phyloP scores from a whole-genome alignment of 1,140 invertebrate genomes.

The Monochamus saltuarius region DNA sequence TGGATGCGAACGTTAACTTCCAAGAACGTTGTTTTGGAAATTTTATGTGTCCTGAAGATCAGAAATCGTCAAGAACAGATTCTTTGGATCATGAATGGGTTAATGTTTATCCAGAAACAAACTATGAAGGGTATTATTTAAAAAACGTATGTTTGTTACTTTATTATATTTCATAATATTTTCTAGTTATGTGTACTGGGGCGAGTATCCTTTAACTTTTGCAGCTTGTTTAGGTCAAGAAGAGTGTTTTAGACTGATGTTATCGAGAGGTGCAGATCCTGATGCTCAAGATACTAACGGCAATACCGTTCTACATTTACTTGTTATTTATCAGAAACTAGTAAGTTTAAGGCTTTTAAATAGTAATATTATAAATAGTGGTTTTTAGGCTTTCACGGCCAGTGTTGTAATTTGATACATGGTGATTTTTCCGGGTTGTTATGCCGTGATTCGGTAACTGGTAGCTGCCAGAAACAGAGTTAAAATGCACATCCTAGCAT shows the following conservation, averaged over 20 bases:
- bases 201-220: conserved; percentile 95
- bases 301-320: conserved; percentile 95
- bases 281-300: conserved; percentile 96
- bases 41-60: conserved; percentile 97
- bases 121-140: conserved; percentile 89
- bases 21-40: conserved; percentile 90
- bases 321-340: conserved; percentile 94
- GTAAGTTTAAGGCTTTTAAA: no score
- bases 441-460: no score
- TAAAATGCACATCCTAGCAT: no score
- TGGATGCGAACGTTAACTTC: conserved; percentile 89
- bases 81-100: conserved; percentile 91
- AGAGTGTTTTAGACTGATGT: conserved; percentile 91
- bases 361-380: no score
- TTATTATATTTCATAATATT: conserved; percentile 18
- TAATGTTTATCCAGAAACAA: conserved; percentile 79
- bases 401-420: no score
- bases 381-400: no score
- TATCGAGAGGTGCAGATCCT: conserved; percentile 92
- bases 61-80: conserved; percentile 86
- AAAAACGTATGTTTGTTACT: not conserved
- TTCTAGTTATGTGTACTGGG: conserved; percentile 93
- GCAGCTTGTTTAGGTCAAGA: conserved; percentile 96
- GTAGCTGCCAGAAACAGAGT: no score
- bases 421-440: no score